Evolutionary conservation across 2,113 vertebrate species (phyloP).

Genomic region (Reinhardtius hippoglossoides): DNA sequence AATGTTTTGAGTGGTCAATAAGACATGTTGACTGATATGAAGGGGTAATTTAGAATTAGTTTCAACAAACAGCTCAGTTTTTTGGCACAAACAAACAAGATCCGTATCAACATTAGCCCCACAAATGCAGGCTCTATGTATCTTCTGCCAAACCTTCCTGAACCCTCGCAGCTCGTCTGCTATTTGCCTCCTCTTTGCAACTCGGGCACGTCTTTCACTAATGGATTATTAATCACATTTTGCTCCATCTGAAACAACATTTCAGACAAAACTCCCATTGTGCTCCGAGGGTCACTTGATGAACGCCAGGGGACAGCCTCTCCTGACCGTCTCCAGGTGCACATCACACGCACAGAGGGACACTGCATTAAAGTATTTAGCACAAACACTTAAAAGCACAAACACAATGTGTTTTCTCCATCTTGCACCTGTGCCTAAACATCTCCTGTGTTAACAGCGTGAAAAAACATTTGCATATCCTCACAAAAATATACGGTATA

Average conservation of each 20-base stretch:
- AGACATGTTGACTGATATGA: too few species aligned
- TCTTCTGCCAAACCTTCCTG: slow-evolving; percentile 9
- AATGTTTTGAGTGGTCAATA: too few species aligned
- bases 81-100: background rate
- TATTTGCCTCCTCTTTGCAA: slow-evolving; percentile 37
- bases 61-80: too few species aligned
- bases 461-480: slow-evolving; percentile 34
- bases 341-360: background rate
- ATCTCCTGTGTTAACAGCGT: slow-evolving; percentile 6
- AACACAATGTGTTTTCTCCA: background rate
- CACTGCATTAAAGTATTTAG: background rate
- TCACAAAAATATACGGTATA: background rate
- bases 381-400: background rate
- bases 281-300: slow-evolving; percentile 37
- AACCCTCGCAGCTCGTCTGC: slow-evolving; percentile 22
- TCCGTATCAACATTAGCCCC: background rate
- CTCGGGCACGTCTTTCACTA: slow-evolving; percentile 35
- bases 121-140: background rate
- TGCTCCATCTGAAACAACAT: slow-evolving; percentile 49
- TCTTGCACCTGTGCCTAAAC: background rate
- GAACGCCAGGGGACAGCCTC: background rate
- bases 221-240: slow-evolving; percentile 73
- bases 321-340: slow-evolving; percentile 9
- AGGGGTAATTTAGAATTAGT: too few species aligned
- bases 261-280: slow-evolving; percentile 53